A percentile compares a stretch with the other conserved stretches of the same genome.
Evolutionary conservation across 2,888 invertebrate genomes (phyloP).

Genomic region (Achlya flavicornis): DNA sequence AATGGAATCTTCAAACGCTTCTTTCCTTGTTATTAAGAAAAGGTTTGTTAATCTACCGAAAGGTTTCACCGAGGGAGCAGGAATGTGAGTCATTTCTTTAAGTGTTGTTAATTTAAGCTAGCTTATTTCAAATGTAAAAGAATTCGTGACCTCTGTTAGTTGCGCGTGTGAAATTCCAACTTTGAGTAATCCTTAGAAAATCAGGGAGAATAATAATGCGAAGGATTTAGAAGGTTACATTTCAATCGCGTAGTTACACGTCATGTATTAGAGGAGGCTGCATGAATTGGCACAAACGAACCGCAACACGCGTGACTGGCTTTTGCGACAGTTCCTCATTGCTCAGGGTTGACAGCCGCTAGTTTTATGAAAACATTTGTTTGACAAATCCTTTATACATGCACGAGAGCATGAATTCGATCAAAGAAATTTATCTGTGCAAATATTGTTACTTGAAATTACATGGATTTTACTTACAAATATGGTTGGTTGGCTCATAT

Average conservation of each 20-base stretch:
- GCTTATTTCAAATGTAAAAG: background rate
- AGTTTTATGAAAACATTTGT: slow-evolving; percentile 16
- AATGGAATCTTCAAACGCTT: slow-evolving; percentile 18
- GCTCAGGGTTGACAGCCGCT: slow-evolving; percentile 34
- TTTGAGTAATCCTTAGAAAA: background rate
- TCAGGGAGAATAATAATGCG: slow-evolving; percentile 6
- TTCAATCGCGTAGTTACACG: slow-evolving; percentile 19
- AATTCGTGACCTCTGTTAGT: background rate
- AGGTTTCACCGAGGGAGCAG: slow-evolving; percentile 4
- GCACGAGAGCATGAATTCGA: background rate
- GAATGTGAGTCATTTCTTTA: slow-evolving; percentile 7
- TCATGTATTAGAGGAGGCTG: slow-evolving; percentile 29
- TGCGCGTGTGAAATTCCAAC: background rate
- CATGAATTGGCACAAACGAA: slow-evolving; percentile 57
- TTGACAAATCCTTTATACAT: slow-evolving; percentile 11
- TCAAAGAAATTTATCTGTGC: background rate
- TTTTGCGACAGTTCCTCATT: slow-evolving; percentile 43
- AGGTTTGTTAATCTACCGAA: slow-evolving; percentile 14
- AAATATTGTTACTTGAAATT: background rate
- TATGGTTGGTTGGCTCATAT: background rate
- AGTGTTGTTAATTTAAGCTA: background rate
- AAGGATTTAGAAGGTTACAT: slow-evolving; percentile 15
- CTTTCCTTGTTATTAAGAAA: slow-evolving; percentile 15
- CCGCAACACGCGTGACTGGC: slow-evolving; percentile 49
- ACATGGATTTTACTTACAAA: background rate